phyloP scores from a whole-genome alignment of 2,888 invertebrate genomes.

The Dioctria rufipes region DNA sequence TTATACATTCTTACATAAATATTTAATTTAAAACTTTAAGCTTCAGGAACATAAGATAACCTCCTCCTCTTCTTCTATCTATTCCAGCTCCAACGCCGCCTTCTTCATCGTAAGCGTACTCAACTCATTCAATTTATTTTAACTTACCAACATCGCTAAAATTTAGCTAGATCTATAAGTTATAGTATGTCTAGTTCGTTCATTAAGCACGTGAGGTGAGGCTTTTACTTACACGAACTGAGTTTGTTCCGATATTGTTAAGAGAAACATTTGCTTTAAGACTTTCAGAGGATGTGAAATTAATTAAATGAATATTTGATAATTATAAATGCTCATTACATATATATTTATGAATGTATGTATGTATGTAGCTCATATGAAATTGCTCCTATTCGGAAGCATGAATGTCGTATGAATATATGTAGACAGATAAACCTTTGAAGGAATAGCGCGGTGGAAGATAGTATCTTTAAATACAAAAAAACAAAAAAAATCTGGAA shows the following conservation, averaged over 20 bases:
- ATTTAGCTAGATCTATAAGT: background rate
- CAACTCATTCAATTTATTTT: background rate
- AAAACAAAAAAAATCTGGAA: no score
- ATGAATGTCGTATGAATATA: no score
- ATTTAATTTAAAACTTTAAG: background rate
- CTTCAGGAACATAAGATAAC: background rate
- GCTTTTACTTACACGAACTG: background rate
- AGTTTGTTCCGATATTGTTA: background rate
- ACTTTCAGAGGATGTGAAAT: background rate
- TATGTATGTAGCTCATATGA: no score
- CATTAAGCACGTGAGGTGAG: background rate
- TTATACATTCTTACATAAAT: background rate
- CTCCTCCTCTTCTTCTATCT: background rate
- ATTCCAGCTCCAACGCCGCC: background rate
- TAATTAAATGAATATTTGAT: slow-evolving; percentile 7
- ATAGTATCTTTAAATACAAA: no score
- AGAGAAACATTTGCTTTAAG: background rate
- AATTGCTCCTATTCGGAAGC: no score
- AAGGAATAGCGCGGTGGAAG: no score
- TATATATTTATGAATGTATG: background rate
- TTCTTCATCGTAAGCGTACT: background rate
- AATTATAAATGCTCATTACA: slow-evolving; percentile 4
- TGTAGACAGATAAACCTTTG: no score
- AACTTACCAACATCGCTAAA: background rate
- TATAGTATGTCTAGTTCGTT: background rate